Evolutionary conservation across 2,888 invertebrate species (phyloP).

Genomic region (Tribolium freemani): DNA sequence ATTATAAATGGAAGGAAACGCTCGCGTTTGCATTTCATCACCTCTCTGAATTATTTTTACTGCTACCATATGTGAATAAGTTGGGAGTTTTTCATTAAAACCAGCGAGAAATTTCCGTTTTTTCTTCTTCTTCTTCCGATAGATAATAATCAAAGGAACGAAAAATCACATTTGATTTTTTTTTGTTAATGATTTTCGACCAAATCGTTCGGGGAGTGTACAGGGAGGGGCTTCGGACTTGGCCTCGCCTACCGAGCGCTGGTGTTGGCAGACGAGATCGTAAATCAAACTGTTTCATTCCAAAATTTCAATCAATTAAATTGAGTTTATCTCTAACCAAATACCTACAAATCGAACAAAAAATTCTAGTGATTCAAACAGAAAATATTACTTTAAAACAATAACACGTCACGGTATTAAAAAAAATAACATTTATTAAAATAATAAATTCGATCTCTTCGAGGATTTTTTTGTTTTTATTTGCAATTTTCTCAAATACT

Average conservation of each 20-base stretch:
- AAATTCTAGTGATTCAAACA: no score
- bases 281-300: conserved; percentile 17
- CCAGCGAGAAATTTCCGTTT: background rate
- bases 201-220: conserved; percentile 43
- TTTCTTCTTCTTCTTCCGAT: background rate
- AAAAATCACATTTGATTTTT: conserved; percentile 2
- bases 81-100: background rate
- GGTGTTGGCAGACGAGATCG: conserved; percentile 13
- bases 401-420: no score
- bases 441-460: no score
- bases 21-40: background rate
- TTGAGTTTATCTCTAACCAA: no score
- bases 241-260: conserved; percentile 8
- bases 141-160: no score
- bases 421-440: no score
- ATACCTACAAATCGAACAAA: no score
- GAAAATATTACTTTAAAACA: no score
- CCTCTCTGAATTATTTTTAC: background rate
- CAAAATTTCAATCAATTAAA: no score
- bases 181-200: conserved; percentile 20
- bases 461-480: no score
- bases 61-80: conserved; percentile 33
- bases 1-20: conserved; percentile 23
- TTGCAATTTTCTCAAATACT: no score
- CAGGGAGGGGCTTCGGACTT: conserved; percentile 45